Evolutionary conservation across 2,888 invertebrate species (phyloP).

Genomic region (Luffia ferchaultella): DNA sequence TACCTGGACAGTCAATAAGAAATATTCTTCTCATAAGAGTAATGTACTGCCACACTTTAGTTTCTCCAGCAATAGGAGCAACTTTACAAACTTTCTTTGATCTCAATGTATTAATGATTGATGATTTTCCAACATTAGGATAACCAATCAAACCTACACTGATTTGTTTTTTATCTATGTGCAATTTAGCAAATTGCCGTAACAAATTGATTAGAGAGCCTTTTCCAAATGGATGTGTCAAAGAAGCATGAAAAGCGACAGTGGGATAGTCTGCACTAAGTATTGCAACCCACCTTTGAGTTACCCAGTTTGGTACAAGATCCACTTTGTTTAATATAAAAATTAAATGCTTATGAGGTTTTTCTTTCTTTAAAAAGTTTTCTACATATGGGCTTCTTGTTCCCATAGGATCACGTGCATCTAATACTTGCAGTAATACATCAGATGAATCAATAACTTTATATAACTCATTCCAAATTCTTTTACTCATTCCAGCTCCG

Average conservation of each 20-base stretch:
- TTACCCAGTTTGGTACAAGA: slow-evolving; percentile 97
- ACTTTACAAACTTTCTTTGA: slow-evolving; percentile 98
- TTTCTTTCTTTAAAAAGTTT: slow-evolving; percentile 91
- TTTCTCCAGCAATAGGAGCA: slow-evolving; percentile 98
- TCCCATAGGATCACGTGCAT: slow-evolving; percentile 97
- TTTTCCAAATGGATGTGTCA: slow-evolving; percentile 98
- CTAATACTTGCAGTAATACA: slow-evolving; percentile 94
- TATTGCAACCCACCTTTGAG: slow-evolving; percentile 96
- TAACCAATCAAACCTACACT: slow-evolving; percentile 99
- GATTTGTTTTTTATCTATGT: slow-evolving; percentile 97
- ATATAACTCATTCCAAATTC: slow-evolving; percentile 99
- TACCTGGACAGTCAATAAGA: slow-evolving; percentile 98
- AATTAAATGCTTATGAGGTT: slow-evolving; percentile 96
- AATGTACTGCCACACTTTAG: slow-evolving; percentile 99
- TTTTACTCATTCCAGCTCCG: slow-evolving; percentile 93
- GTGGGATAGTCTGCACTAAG: slow-evolving; percentile 96
- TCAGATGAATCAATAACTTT: slow-evolving; percentile 99
- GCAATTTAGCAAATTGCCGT: slow-evolving; percentile 94
- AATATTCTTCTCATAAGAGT: slow-evolving; percentile 97
- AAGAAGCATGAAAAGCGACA: slow-evolving; percentile 97
- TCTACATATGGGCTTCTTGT: slow-evolving; percentile 94
- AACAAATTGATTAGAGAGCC: slow-evolving; percentile 95
- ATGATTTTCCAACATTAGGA: slow-evolving; percentile 98
- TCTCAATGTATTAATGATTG: slow-evolving; percentile 95
- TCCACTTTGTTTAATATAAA: slow-evolving; percentile 97